A percentile compares a stretch with the other conserved stretches of the same genome.
Evolutionary conservation across 2,888 invertebrate species (phyloP).

Genomic region (Diaperis boleti): DNA sequence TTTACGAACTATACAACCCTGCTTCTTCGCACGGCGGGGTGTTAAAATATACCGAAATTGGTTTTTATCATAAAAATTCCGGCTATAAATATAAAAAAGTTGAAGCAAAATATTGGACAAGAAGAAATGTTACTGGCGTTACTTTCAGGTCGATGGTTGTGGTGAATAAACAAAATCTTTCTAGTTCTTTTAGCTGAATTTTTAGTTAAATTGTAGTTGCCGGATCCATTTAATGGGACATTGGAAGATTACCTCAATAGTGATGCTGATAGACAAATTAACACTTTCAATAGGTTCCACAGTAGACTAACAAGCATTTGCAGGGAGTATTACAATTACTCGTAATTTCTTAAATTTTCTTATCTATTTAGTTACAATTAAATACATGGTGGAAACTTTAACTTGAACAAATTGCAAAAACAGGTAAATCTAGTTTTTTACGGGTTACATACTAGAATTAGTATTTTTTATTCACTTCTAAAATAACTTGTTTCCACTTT

Average conservation of each 20-base stretch:
- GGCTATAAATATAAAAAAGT: constrained; percentile 43
- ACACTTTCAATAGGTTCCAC: constrained; percentile 59
- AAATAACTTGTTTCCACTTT: too few species aligned
- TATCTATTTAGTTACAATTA: neutral
- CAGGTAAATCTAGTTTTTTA: too few species aligned
- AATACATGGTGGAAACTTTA: too few species aligned
- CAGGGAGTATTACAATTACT: constrained; percentile 57
- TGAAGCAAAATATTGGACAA: constrained; percentile 50
- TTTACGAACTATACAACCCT: constrained; percentile 54
- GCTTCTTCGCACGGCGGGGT: constrained; percentile 50
- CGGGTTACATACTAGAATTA: too few species aligned
- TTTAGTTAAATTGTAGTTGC: constrained; percentile 51
- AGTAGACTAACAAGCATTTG: constrained; percentile 52
- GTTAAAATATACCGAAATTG: constrained; percentile 45
- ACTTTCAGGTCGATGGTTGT: constrained; percentile 53
- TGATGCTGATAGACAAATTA: constrained; percentile 53
- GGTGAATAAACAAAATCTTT: constrained; percentile 51
- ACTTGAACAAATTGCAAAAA: too few species aligned
- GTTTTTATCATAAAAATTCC: constrained; percentile 44
- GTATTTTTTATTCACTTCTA: too few species aligned
- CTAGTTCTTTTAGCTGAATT: neutral
- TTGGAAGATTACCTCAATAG: constrained; percentile 54
- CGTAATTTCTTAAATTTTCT: constrained; percentile 48
- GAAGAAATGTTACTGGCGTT: constrained; percentile 56
- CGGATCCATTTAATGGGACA: constrained; percentile 52